A percentile compares a stretch with the other conserved stretches of the same genome.
Evolutionary conservation across 2,888 invertebrate genomes (phyloP).

Genomic region (Onthophagus sagittarius): DNA sequence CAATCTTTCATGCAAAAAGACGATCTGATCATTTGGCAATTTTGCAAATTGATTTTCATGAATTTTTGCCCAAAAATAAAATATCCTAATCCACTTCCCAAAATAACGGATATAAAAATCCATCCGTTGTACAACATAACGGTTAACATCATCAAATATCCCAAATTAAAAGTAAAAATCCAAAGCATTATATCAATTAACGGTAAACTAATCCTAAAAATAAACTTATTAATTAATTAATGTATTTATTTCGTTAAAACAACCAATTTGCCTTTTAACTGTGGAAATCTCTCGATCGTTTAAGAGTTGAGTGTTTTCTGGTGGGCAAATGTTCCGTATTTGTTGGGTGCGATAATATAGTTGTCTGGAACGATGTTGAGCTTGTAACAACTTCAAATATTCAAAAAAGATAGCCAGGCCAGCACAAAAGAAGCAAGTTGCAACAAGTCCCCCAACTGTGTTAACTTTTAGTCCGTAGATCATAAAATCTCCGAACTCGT

Average conservation of each 20-base stretch:
- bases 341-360: conserved; percentile 42
- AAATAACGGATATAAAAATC: conserved; percentile 59
- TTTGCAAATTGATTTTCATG: conserved; percentile 52
- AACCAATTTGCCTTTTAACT: conserved; percentile 14
- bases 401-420: conserved; percentile 61
- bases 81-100: conserved; percentile 61
- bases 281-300: conserved; percentile 30
- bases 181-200: conserved; percentile 42
- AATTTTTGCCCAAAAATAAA: conserved; percentile 55
- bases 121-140: conserved; percentile 74
- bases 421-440: conserved; percentile 58
- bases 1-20: conserved; percentile 48
- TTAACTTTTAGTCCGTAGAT: conserved; percentile 59
- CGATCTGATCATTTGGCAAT: conserved; percentile 48
- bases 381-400: conserved; percentile 51
- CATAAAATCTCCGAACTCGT: conserved; percentile 59
- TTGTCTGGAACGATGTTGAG: conserved; percentile 47
- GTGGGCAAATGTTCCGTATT: conserved; percentile 42
- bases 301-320: conserved; percentile 49
- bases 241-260: background rate
- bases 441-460: conserved; percentile 53
- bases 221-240: conserved; percentile 5
- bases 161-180: conserved; percentile 50
- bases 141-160: conserved; percentile 68
- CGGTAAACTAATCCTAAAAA: conserved; percentile 41